Conservation (phyloP, 2,888 invertebrate genomes). For the Parnassius mnemosyne region DNA sequence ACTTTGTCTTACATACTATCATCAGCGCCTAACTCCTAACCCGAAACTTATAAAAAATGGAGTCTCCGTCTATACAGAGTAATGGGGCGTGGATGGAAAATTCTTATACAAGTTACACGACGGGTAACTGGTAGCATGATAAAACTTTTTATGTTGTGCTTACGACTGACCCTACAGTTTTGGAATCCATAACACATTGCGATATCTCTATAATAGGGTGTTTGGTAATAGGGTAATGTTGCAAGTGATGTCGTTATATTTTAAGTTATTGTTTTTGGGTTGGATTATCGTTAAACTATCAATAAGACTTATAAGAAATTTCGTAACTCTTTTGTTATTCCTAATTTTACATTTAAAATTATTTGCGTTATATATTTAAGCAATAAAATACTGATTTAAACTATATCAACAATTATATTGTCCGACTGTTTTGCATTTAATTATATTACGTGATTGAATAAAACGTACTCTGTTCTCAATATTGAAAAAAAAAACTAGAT, state of each 20-base stretch:
- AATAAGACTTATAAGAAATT: too few species aligned
- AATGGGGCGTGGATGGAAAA: slow-evolving; percentile 68
- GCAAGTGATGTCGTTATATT: slow-evolving; percentile 4
- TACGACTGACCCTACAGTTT: slow-evolving; percentile 61
- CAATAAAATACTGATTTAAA: too few species aligned
- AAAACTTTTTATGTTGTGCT: slow-evolving; percentile 75
- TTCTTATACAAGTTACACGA: slow-evolving; percentile 63
- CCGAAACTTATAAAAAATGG: slow-evolving; percentile 41
- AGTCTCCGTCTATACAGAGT: slow-evolving; percentile 41
- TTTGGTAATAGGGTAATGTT: slow-evolving; percentile 24
- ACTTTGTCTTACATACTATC: slow-evolving; percentile 29
- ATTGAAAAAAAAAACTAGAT: too few species aligned
- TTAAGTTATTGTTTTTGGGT: slow-evolving; percentile 11
- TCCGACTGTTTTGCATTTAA: too few species aligned
- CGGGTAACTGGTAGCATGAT: slow-evolving; percentile 62
- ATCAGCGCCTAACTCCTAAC: slow-evolving; percentile 31
- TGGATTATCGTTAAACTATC: background rate
- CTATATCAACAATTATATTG: too few species aligned
- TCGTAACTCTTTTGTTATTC: too few species aligned
- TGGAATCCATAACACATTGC: slow-evolving; percentile 56
- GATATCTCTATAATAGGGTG: slow-evolving; percentile 34
- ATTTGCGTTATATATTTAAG: too few species aligned
- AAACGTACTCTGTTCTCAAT: too few species aligned
- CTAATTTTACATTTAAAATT: too few species aligned
- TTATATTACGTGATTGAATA: too few species aligned